These are phyloP conservation scores for Orchesella cincta DNA, from an alignment of 1,140 invertebrate species.

Conservation along the genomic window DNA sequence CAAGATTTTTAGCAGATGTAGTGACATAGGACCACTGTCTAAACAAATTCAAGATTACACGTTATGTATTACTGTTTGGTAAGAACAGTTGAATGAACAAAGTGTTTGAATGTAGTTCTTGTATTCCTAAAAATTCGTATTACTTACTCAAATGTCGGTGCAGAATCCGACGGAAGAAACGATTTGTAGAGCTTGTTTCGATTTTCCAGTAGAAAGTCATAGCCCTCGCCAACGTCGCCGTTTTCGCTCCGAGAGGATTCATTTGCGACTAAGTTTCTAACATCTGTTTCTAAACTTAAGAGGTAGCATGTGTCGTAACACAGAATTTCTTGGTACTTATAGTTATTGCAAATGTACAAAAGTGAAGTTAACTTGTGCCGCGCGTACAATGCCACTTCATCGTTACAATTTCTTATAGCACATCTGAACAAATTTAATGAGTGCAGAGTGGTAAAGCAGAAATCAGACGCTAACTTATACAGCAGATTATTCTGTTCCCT, in stretches of 20 bases:
- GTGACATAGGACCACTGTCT: too few relatives aligned
- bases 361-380: background rate
- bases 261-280: background rate
- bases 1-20: too few relatives aligned
- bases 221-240: background rate
- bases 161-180: background rate
- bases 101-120: too few relatives aligned
- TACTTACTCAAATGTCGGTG: background rate
- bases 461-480: background rate
- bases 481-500: background rate
- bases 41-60: too few relatives aligned
- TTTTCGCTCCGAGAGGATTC: background rate
- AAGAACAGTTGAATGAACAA: too few relatives aligned
- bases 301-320: background rate
- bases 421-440: background rate
- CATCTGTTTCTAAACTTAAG: background rate
- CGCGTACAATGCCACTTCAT: background rate
- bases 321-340: background rate
- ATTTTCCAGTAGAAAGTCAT: background rate
- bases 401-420: background rate
- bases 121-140: too few relatives aligned
- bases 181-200: constrained; percentile 1
- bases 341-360: background rate
- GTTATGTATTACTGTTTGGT: too few relatives aligned
- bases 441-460: background rate